Conservation (phyloP, 1,140 invertebrate species). For the Monomorium pharaonis region DNA sequence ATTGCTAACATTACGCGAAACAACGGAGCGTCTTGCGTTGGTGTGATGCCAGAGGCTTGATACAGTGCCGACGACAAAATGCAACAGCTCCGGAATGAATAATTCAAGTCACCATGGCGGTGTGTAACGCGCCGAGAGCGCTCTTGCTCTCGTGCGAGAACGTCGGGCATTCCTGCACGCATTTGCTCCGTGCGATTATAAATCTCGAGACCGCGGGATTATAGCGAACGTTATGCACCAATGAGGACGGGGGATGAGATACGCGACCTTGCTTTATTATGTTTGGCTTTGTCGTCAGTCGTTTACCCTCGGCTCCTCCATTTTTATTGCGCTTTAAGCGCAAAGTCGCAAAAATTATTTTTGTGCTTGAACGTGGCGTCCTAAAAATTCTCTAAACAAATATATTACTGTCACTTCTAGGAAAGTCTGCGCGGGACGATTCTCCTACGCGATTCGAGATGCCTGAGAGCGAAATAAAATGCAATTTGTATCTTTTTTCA, state of each 20-base stretch:
- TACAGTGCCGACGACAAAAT: conserved; percentile 74
- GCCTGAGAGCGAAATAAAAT: neutral
- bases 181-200: conserved; percentile 81
- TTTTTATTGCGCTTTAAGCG: conserved; percentile 26
- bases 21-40: conserved; percentile 72
- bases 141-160: conserved; percentile 72
- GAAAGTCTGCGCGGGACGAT: neutral
- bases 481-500: neutral
- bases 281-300: conserved; percentile 72
- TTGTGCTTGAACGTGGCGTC: neutral
- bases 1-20: conserved; percentile 76
- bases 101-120: conserved; percentile 80
- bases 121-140: conserved; percentile 69
- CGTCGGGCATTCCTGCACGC: conserved; percentile 82
- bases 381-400: neutral
- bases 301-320: conserved; percentile 32
- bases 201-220: conserved; percentile 79
- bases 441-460: neutral
- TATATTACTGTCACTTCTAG: neutral
- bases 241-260: conserved; percentile 79
- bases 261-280: conserved; percentile 77
- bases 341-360: conserved; percentile 37
- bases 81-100: conserved; percentile 81
- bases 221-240: conserved; percentile 81
- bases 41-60: conserved; percentile 70